Conservation (phyloP, 1,140 invertebrate genomes). For the Periplaneta americana region DNA sequence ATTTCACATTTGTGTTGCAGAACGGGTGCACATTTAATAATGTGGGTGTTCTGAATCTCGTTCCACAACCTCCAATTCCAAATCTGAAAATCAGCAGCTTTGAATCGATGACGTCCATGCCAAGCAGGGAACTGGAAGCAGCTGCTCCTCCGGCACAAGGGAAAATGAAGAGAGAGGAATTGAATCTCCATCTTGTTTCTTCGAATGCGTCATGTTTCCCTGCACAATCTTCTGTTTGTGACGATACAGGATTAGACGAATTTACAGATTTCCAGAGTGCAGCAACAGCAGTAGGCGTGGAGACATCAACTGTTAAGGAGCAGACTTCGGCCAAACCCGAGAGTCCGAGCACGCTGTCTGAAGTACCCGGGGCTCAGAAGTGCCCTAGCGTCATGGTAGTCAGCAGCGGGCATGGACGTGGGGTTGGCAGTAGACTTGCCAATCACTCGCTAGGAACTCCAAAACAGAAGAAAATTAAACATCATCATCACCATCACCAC, state of each 20-base stretch:
- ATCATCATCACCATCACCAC: slow-evolving; percentile 14
- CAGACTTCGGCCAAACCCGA: background rate
- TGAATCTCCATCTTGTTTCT: background rate
- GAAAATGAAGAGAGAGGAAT: background rate
- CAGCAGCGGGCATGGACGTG: slow-evolving; percentile 8
- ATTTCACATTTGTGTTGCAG: slow-evolving; percentile 30
- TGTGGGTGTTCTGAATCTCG: slow-evolving; percentile 42
- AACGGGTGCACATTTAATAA: slow-evolving; percentile 45
- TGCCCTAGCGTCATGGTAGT: slow-evolving; percentile 9
- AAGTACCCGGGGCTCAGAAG: background rate
- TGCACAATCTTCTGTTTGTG: slow-evolving; percentile 1
- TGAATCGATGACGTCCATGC: background rate
- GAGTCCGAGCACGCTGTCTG: background rate
- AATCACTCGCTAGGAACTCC: slow-evolving; percentile 46
- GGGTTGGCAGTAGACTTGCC: slow-evolving; percentile 42
- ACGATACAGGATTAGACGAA: slow-evolving; percentile 40
- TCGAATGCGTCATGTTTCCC: background rate
- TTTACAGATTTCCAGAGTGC: slow-evolving; percentile 57
- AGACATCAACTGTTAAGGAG: background rate
- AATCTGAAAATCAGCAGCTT: slow-evolving; percentile 38
- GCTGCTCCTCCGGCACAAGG: background rate
- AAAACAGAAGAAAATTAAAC: slow-evolving; percentile 23
- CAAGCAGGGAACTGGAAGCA: background rate
- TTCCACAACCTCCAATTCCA: slow-evolving; percentile 47
- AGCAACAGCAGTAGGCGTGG: slow-evolving; percentile 20